Conservation (phyloP, 2,888 invertebrate species). For the Bombylius discolor region DNA sequence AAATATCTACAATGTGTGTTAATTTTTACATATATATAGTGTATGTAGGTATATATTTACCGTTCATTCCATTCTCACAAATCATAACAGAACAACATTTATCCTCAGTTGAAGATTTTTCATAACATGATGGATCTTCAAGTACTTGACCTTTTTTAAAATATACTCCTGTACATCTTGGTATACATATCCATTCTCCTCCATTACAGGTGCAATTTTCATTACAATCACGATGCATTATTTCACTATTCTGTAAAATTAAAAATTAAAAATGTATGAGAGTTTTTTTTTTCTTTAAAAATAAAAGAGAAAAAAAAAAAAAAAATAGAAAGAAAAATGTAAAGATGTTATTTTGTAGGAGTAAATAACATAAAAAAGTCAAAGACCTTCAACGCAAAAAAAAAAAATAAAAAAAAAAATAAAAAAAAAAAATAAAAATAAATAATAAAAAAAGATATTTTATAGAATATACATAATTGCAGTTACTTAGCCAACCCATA, state of each 20-base stretch:
- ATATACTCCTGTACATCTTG: constrained; percentile 55
- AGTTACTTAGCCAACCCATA: too few species aligned
- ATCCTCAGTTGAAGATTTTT: constrained; percentile 54
- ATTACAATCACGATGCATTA: constrained; percentile 59
- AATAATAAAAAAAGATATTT: too few species aligned
- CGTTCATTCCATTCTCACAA: constrained; percentile 38
- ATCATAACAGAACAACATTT: constrained; percentile 57
- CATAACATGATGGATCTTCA: constrained; percentile 58
- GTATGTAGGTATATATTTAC: neutral
- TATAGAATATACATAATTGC: too few species aligned
- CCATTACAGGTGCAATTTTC: constrained; percentile 59
- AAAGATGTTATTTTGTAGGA: too few species aligned
- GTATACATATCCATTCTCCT: constrained; percentile 58
- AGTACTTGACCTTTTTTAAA: constrained; percentile 53
- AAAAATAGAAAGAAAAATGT: too few species aligned
- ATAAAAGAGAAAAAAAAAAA: too few species aligned
- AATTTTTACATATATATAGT: too few species aligned
- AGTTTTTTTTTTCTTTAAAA: too few species aligned
- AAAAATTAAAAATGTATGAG: neutral
- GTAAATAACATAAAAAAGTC: too few species aligned
- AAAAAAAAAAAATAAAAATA: too few species aligned
- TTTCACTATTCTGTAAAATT: constrained; percentile 48
- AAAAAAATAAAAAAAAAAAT: neutral
- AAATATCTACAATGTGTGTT: constrained; percentile 27
- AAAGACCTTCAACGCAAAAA: neutral